A percentile compares a stretch with the other conserved stretches of the same genome.
Evolutionary conservation across 2,888 invertebrate genomes (phyloP).

Genomic region (Drosophila flavopinicola): DNA sequence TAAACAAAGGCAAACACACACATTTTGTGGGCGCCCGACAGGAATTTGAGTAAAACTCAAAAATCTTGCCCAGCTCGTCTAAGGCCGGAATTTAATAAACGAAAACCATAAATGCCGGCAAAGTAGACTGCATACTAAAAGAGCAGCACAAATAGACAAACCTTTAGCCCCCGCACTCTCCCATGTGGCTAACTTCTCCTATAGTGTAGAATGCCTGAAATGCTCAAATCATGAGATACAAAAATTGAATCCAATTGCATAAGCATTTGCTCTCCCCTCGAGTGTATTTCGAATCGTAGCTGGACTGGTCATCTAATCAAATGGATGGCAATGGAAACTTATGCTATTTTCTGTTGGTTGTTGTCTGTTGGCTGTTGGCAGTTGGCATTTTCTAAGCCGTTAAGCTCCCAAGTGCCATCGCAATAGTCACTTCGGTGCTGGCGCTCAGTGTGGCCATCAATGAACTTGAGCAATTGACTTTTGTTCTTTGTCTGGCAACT

Average conservation of each 20-base stretch:
- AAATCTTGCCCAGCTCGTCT: constrained; percentile 18
- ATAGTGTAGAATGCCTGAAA: constrained; percentile 38
- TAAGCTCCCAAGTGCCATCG: constrained; percentile 64
- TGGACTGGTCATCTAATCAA: constrained; percentile 58
- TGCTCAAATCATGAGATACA: constrained; percentile 40
- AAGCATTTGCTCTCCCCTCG: constrained; percentile 58
- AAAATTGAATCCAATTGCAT: constrained; percentile 73
- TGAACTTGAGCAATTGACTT: constrained; percentile 70
- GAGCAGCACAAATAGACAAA: constrained; percentile 19
- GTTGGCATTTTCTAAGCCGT: constrained; percentile 69
- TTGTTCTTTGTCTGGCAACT: constrained; percentile 62
- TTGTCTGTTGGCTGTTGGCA: background rate
- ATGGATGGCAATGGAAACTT: constrained; percentile 50
- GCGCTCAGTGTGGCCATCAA: constrained; percentile 27
- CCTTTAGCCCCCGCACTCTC: background rate
- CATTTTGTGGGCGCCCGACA: constrained; percentile 22
- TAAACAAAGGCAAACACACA: no score
- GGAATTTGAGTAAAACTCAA: constrained; percentile 28
- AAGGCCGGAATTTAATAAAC: constrained; percentile 61
- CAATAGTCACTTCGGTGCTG: constrained; percentile 24
- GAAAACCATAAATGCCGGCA: constrained; percentile 50
- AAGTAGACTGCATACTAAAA: constrained; percentile 25
- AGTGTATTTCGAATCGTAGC: constrained; percentile 37
- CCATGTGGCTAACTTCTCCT: constrained; percentile 5
- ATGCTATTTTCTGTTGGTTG: constrained; percentile 28